These are phyloP conservation scores for Myotis daubentonii DNA, from an alignment of 2,797 vertebrate species.

Conservation along the genomic window DNA sequence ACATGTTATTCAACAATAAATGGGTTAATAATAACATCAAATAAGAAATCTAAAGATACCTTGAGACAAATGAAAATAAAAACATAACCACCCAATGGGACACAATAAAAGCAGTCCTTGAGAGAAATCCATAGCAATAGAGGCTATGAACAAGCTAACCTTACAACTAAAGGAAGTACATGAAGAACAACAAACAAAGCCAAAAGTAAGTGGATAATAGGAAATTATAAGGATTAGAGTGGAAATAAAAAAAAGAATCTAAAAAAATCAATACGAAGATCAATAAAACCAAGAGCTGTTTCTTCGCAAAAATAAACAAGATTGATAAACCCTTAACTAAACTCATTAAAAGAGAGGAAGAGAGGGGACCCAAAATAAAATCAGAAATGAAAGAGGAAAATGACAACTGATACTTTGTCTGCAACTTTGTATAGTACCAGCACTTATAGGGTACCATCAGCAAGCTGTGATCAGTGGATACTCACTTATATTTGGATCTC, in stretches of 20 bases:
- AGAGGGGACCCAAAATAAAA: background rate
- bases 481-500: background rate
- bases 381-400: background rate
- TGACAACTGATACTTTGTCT: constrained; percentile 79
- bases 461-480: constrained; percentile 85
- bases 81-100: background rate
- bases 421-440: constrained; percentile 89
- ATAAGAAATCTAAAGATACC: background rate
- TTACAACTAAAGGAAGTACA: background rate
- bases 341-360: background rate
- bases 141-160: background rate
- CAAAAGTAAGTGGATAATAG: background rate
- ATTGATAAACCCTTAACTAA: background rate
- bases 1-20: background rate
- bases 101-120: background rate
- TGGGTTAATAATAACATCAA: background rate
- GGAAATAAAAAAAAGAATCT: background rate
- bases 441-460: constrained; percentile 87
- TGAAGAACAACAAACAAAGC: background rate
- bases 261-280: background rate
- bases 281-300: background rate
- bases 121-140: background rate
- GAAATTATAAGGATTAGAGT: background rate
- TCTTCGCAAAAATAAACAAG: background rate
- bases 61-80: background rate